Conservation (phyloP, 2,797 vertebrate genomes). For the Takifugu ocellatus region DNA sequence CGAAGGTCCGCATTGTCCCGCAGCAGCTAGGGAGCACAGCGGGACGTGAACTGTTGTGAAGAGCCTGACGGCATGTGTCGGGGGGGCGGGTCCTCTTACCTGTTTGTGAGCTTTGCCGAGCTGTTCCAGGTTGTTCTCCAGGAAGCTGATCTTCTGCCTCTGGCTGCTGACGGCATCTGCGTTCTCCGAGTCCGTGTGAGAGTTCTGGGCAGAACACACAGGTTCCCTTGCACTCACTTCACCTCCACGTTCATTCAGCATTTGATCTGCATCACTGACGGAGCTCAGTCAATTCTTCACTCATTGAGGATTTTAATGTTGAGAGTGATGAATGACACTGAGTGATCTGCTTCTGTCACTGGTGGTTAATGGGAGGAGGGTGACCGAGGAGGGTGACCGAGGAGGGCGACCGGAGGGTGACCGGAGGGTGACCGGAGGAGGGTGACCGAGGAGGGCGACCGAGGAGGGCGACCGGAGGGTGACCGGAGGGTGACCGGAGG, state of each 20-base stretch:
- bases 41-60: neutral
- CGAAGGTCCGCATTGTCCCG: slow-evolving; percentile 93
- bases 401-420: no score
- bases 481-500: no score
- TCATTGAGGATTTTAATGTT: neutral
- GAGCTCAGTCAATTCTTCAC: neutral
- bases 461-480: no score
- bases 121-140: slow-evolving; percentile 95
- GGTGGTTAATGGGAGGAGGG: no score
- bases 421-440: no score
- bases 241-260: neutral
- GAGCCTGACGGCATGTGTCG: neutral
- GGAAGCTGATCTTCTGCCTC: slow-evolving; percentile 93
- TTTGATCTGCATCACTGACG: neutral
- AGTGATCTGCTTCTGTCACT: no score
- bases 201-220: slow-evolving; percentile 74
- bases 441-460: no score
- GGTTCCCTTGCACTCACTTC: neutral
- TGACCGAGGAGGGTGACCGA: no score
- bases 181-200: slow-evolving; percentile 87
- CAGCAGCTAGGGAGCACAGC: slow-evolving; percentile 76
- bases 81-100: slow-evolving; percentile 65
- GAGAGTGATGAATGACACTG: no score
- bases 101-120: slow-evolving; percentile 96
- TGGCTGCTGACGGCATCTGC: slow-evolving; percentile 85